Conservation (phyloP, 2,797 vertebrate species). For the Balearica regulorum region DNA sequence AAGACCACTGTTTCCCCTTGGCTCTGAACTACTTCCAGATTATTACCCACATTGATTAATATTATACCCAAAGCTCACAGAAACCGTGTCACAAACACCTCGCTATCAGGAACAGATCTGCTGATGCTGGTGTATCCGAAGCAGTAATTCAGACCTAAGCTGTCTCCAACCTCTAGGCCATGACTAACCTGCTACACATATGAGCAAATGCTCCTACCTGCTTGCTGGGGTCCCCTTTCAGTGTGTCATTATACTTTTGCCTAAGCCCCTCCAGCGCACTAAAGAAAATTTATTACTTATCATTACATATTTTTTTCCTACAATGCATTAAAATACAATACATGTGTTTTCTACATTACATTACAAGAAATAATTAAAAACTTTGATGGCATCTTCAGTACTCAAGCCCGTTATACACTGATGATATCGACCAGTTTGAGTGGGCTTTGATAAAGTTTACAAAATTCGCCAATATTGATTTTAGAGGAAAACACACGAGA, state of each 20-base stretch:
- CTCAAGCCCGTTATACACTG: neutral
- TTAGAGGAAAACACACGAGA: neutral
- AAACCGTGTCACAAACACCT: neutral
- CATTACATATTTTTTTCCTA: neutral
- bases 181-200: neutral
- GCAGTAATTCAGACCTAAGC: neutral
- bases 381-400: neutral
- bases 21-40: neutral
- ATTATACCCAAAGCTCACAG: neutral
- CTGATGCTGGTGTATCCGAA: neutral
- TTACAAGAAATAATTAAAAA: neutral
- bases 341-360: neutral
- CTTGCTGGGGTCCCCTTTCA: neutral
- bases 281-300: neutral
- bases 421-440: neutral
- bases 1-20: neutral
- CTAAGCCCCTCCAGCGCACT: neutral
- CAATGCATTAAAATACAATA: neutral
- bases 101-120: neutral
- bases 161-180: neutral
- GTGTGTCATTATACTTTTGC: neutral
- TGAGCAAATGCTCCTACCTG: neutral
- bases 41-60: neutral
- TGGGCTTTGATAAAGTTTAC: neutral
- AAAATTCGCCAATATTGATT: neutral